These are phyloP conservation scores for Callipepla californica DNA, from an alignment of 2,113 vertebrate genomes.

Conservation along the genomic window DNA sequence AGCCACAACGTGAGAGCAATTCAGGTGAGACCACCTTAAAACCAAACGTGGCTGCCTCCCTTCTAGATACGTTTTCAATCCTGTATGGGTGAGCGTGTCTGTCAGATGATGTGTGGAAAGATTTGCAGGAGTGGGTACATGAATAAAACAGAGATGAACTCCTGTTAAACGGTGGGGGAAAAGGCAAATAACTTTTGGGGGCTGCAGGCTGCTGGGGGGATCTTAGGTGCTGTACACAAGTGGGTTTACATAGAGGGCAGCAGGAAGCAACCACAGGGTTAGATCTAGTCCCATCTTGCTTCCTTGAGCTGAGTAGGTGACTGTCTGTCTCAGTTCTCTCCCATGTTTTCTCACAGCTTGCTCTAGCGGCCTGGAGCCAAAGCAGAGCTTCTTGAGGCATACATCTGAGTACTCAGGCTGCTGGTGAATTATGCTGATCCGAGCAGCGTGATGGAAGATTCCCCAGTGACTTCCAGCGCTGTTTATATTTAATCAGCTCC, in stretches of 20 bases:
- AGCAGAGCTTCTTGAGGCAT: neutral
- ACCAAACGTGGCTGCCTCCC: neutral
- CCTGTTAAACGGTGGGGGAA: rapidly evolving
- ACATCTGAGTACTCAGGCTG: neutral
- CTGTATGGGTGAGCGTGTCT: rapidly evolving
- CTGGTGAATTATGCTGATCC: neutral
- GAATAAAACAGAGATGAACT: neutral
- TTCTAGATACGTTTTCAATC: neutral
- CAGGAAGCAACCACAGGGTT: neutral
- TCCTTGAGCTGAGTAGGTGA: neutral
- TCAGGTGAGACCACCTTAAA: neutral
- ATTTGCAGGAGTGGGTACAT: neutral
- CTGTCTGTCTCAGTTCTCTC: neutral
- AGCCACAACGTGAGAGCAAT: neutral
- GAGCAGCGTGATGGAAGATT: neutral
- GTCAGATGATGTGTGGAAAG: neutral
- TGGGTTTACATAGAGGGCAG: neutral
- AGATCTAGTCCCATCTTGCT: neutral
- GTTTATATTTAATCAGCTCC: constrained; percentile 33
- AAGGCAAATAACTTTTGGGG: neutral
- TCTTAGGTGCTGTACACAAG: rapidly evolving
- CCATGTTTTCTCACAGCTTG: neutral
- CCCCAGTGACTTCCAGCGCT: neutral
- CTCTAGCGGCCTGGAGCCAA: neutral
- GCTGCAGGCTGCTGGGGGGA: neutral